Evolutionary conservation across 2,797 vertebrate genomes (phyloP).

Genomic region (Sebastes kiyomatsui): DNA sequence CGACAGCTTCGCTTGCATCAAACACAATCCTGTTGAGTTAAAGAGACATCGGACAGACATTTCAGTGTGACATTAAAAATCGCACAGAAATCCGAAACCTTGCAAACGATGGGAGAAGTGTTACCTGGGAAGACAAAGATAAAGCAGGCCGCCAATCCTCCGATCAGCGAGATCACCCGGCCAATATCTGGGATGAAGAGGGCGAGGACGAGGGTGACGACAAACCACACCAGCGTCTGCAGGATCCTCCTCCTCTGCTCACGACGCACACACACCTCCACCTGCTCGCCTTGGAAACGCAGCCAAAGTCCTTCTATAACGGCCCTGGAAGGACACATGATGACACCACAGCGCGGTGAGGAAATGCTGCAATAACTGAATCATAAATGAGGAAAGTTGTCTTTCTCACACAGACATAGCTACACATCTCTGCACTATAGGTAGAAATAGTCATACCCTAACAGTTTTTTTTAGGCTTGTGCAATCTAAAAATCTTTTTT

Average conservation of each 20-base stretch:
- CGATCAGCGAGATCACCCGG: slow-evolving; percentile 94
- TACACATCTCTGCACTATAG: neutral
- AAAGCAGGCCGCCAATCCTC: slow-evolving; percentile 95
- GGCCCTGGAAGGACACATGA: slow-evolving; percentile 78
- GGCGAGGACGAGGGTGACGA: slow-evolving; percentile 90
- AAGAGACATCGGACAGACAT: neutral
- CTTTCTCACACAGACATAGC: neutral
- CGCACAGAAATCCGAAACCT: neutral
- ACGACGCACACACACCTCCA: slow-evolving; percentile 90
- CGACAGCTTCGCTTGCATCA: slow-evolving; percentile 92
- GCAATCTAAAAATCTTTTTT: neutral
- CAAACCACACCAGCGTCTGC: slow-evolving; percentile 93
- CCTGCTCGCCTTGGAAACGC: slow-evolving; percentile 87
- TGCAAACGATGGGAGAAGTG: neutral
- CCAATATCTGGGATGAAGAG: slow-evolving; percentile 98
- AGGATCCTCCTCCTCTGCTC: slow-evolving; percentile 88
- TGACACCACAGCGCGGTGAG: neutral
- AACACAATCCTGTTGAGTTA: slow-evolving; percentile 86
- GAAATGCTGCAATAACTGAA: neutral
- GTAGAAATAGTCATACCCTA: neutral
- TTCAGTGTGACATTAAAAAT: neutral
- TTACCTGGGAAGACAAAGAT: slow-evolving; percentile 96
- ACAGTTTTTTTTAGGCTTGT: neutral
- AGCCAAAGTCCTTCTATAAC: slow-evolving; percentile 97
- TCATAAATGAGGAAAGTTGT: neutral